Conservation (phyloP, 2,113 vertebrate species). For the Leptocoma aspasia region DNA sequence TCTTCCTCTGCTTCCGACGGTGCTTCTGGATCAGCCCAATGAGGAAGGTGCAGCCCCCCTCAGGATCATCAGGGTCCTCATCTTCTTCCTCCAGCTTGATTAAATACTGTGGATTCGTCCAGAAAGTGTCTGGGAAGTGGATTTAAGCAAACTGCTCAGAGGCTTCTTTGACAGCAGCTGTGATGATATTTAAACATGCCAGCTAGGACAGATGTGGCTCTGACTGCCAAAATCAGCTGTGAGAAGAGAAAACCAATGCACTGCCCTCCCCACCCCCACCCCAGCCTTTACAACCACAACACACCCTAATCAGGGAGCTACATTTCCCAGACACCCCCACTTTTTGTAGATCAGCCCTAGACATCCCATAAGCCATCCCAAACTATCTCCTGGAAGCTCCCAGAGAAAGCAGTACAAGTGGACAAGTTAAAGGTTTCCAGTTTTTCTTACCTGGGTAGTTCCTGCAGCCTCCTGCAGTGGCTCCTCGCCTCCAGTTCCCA, state of each 20-base stretch:
- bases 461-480: conserved; percentile 91
- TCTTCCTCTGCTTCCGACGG: conserved; percentile 82
- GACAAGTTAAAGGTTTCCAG: not conserved
- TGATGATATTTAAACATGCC: accelerated
- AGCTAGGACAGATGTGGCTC: not conserved
- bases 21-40: conserved; percentile 96
- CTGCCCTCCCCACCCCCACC: too few species aligned
- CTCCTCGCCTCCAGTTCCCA: conserved; percentile 88
- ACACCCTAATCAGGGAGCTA: not conserved
- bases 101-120: conserved; percentile 91
- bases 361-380: not conserved
- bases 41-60: conserved; percentile 87
- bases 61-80: conserved; percentile 83
- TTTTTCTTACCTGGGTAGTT: conserved; percentile 81
- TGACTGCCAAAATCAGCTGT: not conserved
- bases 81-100: conserved; percentile 90
- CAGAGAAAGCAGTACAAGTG: not conserved
- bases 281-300: not conserved
- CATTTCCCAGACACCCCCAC: not conserved
- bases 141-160: not conserved
- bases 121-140: conserved; percentile 84
- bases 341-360: not conserved
- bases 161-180: not conserved
- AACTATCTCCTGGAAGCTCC: not conserved
- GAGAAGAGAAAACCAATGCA: not conserved